phyloP scores from a whole-genome alignment of 1,140 invertebrate genomes.

The Helicorthomorpha holstii region DNA sequence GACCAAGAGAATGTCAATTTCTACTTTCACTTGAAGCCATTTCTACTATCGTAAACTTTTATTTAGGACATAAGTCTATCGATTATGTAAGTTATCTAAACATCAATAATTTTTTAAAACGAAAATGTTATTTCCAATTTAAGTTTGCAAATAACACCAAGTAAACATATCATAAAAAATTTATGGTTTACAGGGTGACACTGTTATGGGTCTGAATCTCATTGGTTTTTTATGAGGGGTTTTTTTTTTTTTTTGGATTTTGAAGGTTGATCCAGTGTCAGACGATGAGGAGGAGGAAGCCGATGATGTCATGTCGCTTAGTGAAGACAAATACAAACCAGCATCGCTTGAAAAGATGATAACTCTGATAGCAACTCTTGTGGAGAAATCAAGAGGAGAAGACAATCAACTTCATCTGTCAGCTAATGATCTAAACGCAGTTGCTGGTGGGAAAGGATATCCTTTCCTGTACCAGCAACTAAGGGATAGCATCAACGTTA shows the following conservation, averaged over 20 bases:
- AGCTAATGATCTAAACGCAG: conserved; percentile 56
- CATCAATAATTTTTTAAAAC: too few species aligned
- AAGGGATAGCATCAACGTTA: conserved; percentile 74
- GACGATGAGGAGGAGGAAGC: conserved; percentile 64
- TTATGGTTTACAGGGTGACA: too few species aligned
- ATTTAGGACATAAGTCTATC: conserved; percentile 58
- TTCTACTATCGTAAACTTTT: conserved; percentile 76
- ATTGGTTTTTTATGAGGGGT: not conserved
- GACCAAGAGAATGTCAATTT: conserved; percentile 77
- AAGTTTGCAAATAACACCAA: too few species aligned
- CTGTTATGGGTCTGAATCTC: too few species aligned
- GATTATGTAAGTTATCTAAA: conserved; percentile 24
- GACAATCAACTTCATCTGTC: conserved; percentile 56
- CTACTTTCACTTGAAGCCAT: conserved; percentile 70
- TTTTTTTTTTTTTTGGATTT: not conserved
- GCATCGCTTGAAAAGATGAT: conserved; percentile 93
- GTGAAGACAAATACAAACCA: conserved; percentile 60
- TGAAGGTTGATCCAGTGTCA: conserved; percentile 32
- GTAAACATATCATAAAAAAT: too few species aligned
- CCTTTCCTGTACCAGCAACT: conserved; percentile 88
- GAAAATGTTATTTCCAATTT: too few species aligned
- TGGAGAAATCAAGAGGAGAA: conserved; percentile 66
- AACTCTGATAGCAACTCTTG: conserved; percentile 63
- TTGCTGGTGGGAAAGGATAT: conserved; percentile 78
- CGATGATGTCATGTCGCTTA: conserved; percentile 41